These are phyloP conservation scores for Romanomermis culicivorax DNA, from an alignment of 2,888 invertebrate species.

Conservation along the genomic window DNA sequence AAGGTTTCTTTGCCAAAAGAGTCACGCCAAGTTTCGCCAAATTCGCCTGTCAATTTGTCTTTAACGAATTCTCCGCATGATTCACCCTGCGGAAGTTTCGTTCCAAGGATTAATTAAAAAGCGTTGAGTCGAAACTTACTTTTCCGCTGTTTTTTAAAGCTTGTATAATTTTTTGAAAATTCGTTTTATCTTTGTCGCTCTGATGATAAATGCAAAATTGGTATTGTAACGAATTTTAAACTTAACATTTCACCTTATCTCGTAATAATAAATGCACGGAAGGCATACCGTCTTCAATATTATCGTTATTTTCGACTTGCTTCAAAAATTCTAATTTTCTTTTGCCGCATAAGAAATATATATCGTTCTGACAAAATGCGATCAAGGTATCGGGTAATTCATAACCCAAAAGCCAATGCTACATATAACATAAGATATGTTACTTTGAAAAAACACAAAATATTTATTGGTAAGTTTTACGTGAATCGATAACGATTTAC, in stretches of 20 bases:
- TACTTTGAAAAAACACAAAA: neutral
- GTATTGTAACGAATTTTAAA: conserved; percentile 8
- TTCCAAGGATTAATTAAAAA: neutral
- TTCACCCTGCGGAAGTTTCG: conserved; percentile 41
- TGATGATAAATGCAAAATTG: conserved; percentile 34
- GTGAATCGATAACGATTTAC: conserved; percentile 85
- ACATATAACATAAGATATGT: conserved; percentile 24
- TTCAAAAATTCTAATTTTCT: conserved; percentile 91
- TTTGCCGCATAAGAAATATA: conserved; percentile 78
- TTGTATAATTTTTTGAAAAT: conserved; percentile 48
- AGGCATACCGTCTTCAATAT: conserved; percentile 53
- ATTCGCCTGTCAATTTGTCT: conserved; percentile 77
- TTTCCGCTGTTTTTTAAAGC: conserved; percentile 66
- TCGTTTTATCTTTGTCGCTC: conserved; percentile 62
- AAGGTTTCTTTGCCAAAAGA: conserved; percentile 54
- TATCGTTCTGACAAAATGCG: conserved; percentile 59
- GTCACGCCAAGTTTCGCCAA: conserved; percentile 71
- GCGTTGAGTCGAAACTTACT: conserved; percentile 18
- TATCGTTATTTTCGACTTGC: conserved; percentile 61
- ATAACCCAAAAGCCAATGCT: conserved; percentile 91
- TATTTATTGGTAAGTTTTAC: conserved; percentile 31
- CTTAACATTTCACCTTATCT: conserved; percentile 49
- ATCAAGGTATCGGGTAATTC: conserved; percentile 87
- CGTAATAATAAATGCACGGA: conserved; percentile 61
- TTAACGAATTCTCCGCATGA: conserved; percentile 69